Evolutionary conservation across 2,888 invertebrate genomes (phyloP).

Genomic region (Lymantria monacha): DNA sequence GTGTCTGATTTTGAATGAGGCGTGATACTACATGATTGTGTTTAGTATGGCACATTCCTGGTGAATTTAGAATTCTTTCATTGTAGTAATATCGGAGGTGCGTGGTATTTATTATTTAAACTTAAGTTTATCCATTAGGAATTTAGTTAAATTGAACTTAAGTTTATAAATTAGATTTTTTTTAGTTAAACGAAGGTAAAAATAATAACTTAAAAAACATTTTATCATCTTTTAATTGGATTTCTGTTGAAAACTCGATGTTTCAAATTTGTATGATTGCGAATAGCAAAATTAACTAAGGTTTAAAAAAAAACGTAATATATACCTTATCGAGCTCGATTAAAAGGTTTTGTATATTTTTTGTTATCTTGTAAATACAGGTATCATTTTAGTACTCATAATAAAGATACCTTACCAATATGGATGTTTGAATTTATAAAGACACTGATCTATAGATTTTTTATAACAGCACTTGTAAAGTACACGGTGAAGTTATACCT

Average conservation of each 20-base stretch:
- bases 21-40: conserved; percentile 28
- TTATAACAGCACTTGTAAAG: too few species aligned
- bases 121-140: conserved; percentile 45
- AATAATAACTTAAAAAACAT: conserved; percentile 27
- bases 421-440: conserved; percentile 47
- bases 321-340: conserved; percentile 25
- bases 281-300: conserved; percentile 15
- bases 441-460: background rate
- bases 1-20: conserved; percentile 20
- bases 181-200: conserved; percentile 12
- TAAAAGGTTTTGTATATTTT: conserved; percentile 48
- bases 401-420: conserved; percentile 68
- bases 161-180: too few species aligned
- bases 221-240: conserved; percentile 22
- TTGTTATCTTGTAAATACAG: conserved; percentile 65
- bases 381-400: conserved; percentile 65
- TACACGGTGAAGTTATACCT: too few species aligned
- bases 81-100: conserved; percentile 51
- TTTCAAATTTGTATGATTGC: conserved; percentile 22
- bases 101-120: conserved; percentile 64
- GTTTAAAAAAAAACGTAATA: conserved; percentile 17
- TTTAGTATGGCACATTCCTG: conserved; percentile 51
- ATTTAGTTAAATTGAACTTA: conserved; percentile 32
- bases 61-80: conserved; percentile 35
- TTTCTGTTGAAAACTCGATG: conserved; percentile 19